Conservation (phyloP, 2,888 invertebrate genomes). For the Epirrhoe alternata region DNA sequence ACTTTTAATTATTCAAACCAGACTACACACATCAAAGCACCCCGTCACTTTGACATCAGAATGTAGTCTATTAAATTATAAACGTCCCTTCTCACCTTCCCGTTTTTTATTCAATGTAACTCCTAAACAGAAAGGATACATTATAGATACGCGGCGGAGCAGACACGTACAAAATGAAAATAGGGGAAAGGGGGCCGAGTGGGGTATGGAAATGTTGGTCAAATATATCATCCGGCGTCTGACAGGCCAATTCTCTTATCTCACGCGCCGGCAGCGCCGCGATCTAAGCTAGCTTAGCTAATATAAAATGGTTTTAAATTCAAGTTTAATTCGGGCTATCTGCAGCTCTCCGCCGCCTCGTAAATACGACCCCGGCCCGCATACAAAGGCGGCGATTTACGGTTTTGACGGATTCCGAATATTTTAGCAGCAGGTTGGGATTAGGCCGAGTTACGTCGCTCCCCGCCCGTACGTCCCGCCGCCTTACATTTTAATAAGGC, state of each 20-base stretch:
- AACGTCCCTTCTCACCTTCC: conserved; percentile 72
- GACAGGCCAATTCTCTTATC: conserved; percentile 96
- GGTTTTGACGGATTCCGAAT: conserved; percentile 81
- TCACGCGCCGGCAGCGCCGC: conserved; percentile 85
- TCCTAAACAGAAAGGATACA: conserved; percentile 80
- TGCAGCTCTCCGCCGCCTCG: conserved; percentile 72
- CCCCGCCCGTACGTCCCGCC: conserved; percentile 46
- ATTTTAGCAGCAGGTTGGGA: conserved; percentile 69
- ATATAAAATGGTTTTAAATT: conserved; percentile 86
- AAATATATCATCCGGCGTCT: conserved; percentile 95
- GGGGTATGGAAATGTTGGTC: conserved; percentile 93
- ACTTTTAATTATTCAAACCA: conserved; percentile 68
- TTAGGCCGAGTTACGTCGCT: conserved; percentile 69
- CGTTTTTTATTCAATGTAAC: conserved; percentile 78
- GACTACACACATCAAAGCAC: conserved; percentile 52
- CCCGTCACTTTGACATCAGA: conserved; percentile 67
- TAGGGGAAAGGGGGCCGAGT: conserved; percentile 71
- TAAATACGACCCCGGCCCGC: conserved; percentile 73
- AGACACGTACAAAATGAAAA: conserved; percentile 86
- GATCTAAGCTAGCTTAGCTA: conserved; percentile 85
- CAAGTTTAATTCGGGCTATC: conserved; percentile 84
- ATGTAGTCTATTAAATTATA: conserved; percentile 74
- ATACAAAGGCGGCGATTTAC: conserved; percentile 81
- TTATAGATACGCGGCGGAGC: conserved; percentile 80
- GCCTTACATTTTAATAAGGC: conserved; percentile 64